Evolutionary conservation across 1,140 invertebrate genomes (phyloP), one percentile per base, ranked within the genome.

Genomic region (Papilio glaucus): DNA sequence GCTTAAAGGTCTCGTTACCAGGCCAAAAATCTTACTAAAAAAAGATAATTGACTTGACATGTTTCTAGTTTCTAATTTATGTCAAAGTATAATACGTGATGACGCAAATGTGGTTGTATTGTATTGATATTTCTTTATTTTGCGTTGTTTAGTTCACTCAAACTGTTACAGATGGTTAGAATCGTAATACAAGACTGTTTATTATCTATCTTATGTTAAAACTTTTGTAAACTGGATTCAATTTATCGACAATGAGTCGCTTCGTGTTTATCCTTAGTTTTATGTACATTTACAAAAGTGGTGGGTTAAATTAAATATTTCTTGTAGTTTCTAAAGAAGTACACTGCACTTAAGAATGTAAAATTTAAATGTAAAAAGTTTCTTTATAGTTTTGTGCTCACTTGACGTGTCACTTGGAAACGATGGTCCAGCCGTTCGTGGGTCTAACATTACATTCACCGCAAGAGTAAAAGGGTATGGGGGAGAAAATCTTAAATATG

Each of bases 401-500:
- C 62, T 85, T 37, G 71, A 85, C 29, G 83, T 95, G 21, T 84
- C 76, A 74, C 75, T 96, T 39, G 84, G 84, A 0, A 93, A 94
- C 60, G 91, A 96, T 92, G 95, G 95, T 18, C 95, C 95, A 73
- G 94, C 94, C 26, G 94, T 96, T n/a, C 84, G 94, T 60, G 96
- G 96, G 38, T 95, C 94, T 9, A 94, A 93, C 72, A 94, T 96
- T 42, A 95, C 94, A 62, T 96, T 96, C 81, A 94, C 85, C 80
- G 95, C 95, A n/a, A 92, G 94, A 75, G 83, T 96, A 6, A 89
- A 88, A 57, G 85, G 90, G 18, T 81, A 85, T 41, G 74, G 91
- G 72, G 93, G 89, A 1, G 83, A 91, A 72, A 78, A 78, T 15
- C 75, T 91, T 3, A 88, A 88, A 76, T 93, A 81, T 81, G 80